Conservation (phyloP, 2,797 vertebrate species). For the Sebastes melanostomus region DNA sequence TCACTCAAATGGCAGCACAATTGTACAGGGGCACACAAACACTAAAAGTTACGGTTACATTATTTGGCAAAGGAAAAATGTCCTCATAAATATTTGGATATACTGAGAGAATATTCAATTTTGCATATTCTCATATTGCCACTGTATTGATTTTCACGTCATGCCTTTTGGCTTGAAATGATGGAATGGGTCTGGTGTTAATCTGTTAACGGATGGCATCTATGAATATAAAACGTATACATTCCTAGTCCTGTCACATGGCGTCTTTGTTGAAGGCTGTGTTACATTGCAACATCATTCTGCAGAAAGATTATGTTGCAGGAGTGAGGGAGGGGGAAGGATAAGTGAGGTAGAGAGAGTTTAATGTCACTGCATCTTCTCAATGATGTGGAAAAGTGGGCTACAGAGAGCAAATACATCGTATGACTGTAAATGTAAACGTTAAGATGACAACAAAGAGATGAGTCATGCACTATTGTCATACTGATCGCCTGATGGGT, state of each 20-base stretch:
- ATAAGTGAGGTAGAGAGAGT: neutral
- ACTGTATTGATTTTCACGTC: neutral
- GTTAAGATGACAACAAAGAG: neutral
- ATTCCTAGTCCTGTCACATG: constrained; percentile 40
- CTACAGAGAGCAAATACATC: neutral
- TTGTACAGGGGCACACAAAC: neutral
- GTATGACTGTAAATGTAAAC: neutral
- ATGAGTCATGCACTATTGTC: neutral
- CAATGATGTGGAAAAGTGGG: constrained; percentile 13
- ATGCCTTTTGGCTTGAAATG: neutral
- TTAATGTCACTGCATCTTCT: neutral
- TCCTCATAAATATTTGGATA: neutral
- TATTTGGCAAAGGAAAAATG: neutral
- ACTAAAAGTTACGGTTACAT: neutral
- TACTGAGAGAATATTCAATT: neutral
- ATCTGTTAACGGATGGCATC: constrained; percentile 16
- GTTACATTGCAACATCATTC: constrained; percentile 28
- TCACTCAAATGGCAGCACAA: neutral
- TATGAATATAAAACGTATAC: constrained; percentile 29
- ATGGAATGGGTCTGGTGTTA: neutral
- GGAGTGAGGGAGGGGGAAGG: neutral
- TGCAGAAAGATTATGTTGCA: constrained; percentile 44
- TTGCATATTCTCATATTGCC: too few species aligned
- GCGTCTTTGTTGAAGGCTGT: constrained; percentile 16
- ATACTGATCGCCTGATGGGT: neutral